These are phyloP conservation scores for Tigriopus californicus DNA, from an alignment of 2,888 invertebrate genomes.

Conservation along the genomic window DNA sequence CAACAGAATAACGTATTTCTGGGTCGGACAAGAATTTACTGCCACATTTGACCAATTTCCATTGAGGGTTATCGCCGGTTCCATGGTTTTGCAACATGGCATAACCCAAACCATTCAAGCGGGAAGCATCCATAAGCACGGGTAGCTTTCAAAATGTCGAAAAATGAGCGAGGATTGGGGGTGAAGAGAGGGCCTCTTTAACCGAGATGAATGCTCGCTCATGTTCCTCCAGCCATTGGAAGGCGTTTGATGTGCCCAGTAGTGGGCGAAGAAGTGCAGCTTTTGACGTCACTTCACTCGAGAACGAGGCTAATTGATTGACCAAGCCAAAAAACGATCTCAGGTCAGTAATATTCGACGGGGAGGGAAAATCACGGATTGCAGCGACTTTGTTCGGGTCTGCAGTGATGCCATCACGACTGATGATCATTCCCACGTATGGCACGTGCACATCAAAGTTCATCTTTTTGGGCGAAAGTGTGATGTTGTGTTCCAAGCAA, in stretches of 20 bases:
- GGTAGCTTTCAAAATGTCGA: neutral
- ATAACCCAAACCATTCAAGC: neutral
- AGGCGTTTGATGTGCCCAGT: neutral
- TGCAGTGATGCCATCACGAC: neutral
- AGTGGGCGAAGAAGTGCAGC: conserved; percentile 15
- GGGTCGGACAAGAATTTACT: neutral
- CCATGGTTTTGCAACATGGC: neutral
- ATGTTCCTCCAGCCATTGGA: conserved; percentile 15
- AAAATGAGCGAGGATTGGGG: conserved; percentile 6
- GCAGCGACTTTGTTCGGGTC: neutral
- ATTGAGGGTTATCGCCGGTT: neutral
- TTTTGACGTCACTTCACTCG: conserved; percentile 4
- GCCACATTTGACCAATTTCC: neutral
- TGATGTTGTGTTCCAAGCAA: too few relatives aligned
- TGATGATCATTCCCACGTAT: neutral
- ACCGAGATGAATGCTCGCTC: conserved; percentile 13
- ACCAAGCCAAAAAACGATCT: conserved; percentile 16
- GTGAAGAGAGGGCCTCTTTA: conserved; percentile 3
- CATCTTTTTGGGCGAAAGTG: neutral
- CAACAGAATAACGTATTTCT: neutral
- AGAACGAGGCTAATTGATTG: conserved; percentile 14
- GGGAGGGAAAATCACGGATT: neutral
- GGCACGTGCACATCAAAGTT: neutral
- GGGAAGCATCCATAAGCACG: neutral
- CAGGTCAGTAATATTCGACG: conserved; percentile 13